Evolutionary conservation across 2,113 vertebrate genomes (phyloP).

Genomic region (Pyrgilauda ruficollis): DNA sequence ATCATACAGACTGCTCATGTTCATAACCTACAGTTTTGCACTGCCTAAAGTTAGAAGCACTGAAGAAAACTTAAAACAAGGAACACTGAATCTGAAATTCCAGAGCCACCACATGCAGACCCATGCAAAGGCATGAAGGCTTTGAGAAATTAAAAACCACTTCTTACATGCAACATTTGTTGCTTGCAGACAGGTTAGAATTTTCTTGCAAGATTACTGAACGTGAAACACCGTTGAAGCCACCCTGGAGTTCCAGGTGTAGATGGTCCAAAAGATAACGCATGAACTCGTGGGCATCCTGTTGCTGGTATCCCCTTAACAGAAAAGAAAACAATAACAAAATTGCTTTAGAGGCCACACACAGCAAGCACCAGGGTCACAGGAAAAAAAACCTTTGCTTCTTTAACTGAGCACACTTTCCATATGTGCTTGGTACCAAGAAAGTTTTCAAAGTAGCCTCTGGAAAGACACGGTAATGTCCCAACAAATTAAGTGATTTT

Average conservation of each 20-base stretch:
- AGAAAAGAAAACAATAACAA: constrained; percentile 2
- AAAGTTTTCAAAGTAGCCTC: not conserved
- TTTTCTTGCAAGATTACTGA: constrained; percentile 79
- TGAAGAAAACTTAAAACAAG: not conserved
- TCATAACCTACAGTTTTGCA: not conserved
- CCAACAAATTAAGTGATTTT: not conserved
- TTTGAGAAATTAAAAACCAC: not conserved
- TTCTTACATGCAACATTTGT: constrained; percentile 91
- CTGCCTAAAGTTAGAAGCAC: not conserved
- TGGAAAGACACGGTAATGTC: not conserved
- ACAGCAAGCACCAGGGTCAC: not conserved
- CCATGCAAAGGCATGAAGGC: not conserved
- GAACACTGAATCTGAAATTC: not conserved
- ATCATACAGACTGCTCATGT: not conserved
- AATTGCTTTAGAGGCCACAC: not conserved
- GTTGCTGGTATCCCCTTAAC: constrained; percentile 95
- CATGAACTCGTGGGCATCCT: constrained; percentile 98
- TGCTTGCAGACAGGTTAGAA: constrained; percentile 75
- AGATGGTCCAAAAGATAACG: constrained; percentile 97
- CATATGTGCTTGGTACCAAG: not conserved
- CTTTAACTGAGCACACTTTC: not conserved
- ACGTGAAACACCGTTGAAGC: constrained; percentile 84
- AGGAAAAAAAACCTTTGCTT: not conserved
- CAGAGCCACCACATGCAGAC: not conserved
- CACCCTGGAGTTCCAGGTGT: constrained; percentile 93